phyloP scores from a whole-genome alignment of 2,888 invertebrate genomes.

The Adelphocoris suturalis region DNA sequence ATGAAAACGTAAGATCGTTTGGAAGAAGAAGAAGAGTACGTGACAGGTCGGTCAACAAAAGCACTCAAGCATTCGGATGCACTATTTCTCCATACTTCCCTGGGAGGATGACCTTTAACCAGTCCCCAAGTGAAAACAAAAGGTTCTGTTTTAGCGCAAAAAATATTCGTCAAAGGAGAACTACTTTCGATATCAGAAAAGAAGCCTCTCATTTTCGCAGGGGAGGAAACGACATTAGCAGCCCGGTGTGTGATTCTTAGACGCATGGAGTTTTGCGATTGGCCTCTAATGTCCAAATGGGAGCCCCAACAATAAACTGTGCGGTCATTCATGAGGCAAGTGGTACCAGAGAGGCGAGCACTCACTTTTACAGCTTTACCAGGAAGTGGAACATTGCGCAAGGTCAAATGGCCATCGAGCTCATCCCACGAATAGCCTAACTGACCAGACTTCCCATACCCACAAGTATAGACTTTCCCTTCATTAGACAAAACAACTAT shows the following conservation, averaged over 20 bases:
- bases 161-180: slow-evolving; percentile 30
- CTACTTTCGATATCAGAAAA: neutral
- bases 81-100: neutral
- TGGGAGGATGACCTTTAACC: neutral
- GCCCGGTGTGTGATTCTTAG: neutral
- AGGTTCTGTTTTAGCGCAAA: slow-evolving; percentile 40
- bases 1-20: neutral
- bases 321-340: slow-evolving; percentile 18
- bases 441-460: neutral
- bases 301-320: slow-evolving; percentile 7
- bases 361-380: neutral
- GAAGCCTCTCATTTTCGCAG: neutral
- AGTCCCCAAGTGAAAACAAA: slow-evolving; percentile 1
- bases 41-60: neutral
- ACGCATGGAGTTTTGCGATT: neutral
- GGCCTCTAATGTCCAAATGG: neutral
- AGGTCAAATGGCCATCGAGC: neutral
- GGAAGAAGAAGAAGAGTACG: neutral
- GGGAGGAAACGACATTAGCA: neutral
- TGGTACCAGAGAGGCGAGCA: neutral
- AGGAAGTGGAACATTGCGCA: neutral
- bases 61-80: neutral
- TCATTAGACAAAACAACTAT: neutral
- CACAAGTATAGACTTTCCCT: slow-evolving; percentile 28
- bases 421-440: neutral